Conservation (phyloP, 2,797 vertebrate species). For the Sarcophilus harrisii region DNA sequence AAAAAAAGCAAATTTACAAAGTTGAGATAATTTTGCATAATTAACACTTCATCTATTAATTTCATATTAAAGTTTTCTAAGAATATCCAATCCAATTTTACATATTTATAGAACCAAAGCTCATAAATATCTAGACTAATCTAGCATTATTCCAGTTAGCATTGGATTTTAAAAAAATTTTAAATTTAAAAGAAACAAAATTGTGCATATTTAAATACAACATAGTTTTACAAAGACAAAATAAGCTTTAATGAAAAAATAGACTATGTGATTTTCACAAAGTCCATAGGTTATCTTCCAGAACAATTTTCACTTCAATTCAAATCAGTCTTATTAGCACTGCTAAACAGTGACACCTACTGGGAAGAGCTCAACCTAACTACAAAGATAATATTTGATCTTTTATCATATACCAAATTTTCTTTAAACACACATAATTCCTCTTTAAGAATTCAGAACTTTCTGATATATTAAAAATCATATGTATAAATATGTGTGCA, state of each 20-base stretch:
- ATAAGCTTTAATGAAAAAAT: neutral
- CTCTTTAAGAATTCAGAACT: neutral
- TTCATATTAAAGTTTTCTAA: constrained; percentile 38
- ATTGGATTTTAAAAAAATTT: too few relatives aligned
- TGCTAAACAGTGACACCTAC: constrained; percentile 84
- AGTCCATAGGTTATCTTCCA: neutral
- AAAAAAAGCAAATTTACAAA: neutral
- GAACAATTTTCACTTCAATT: neutral
- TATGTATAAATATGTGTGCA: neutral
- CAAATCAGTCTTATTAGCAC: constrained; percentile 26
- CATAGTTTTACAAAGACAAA: neutral
- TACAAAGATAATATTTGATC: neutral
- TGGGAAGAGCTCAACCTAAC: constrained; percentile 75
- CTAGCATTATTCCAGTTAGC: too few relatives aligned
- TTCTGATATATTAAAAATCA: neutral
- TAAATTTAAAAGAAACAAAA: neutral
- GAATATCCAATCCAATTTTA: neutral
- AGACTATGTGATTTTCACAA: neutral
- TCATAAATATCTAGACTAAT: neutral
- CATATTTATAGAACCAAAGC: neutral
- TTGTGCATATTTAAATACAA: neutral
- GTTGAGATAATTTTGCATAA: neutral
- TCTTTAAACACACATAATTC: neutral
- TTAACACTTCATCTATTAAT: neutral
- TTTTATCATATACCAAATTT: neutral